phyloP scores from a whole-genome alignment of 2,113 vertebrate species.

The Dicerorhinus sumatrensis region DNA sequence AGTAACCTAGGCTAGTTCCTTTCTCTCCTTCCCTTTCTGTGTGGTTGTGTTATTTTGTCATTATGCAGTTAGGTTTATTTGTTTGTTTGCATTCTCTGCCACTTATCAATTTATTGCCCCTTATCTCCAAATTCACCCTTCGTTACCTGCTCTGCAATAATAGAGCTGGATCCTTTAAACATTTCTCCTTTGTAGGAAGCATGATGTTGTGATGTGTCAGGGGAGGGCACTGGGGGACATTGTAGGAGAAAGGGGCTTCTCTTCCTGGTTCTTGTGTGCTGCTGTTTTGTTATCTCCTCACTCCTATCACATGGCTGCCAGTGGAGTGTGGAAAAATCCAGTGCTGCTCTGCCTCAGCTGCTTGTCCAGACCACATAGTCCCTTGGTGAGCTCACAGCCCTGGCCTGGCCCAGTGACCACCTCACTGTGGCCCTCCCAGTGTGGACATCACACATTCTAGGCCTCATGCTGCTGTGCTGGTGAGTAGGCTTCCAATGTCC shows the following conservation, averaged over 20 bases:
- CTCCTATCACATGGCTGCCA: neutral
- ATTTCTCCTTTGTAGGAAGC: neutral
- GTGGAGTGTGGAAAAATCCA: neutral
- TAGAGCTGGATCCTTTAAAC: neutral
- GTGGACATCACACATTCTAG: neutral
- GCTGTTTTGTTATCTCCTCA: neutral
- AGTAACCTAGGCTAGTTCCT: neutral
- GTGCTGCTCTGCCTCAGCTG: neutral
- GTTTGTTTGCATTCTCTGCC: neutral
- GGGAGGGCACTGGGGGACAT: neutral
- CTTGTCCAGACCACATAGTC: neutral
- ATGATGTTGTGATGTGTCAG: rapidly evolving
- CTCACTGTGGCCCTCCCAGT: neutral
- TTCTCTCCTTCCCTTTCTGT: neutral
- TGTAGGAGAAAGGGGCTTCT: neutral
- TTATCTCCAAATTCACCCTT: neutral
- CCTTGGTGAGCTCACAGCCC: neutral
- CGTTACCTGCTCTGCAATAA: neutral
- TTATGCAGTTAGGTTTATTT: neutral
- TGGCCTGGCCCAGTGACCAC: neutral
- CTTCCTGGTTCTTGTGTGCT: neutral
- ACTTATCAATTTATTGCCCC: neutral
- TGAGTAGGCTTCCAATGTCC: neutral
- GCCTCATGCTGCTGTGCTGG: neutral
- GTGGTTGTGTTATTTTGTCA: neutral